Evolutionary conservation across 1,140 invertebrate genomes (phyloP), one percentile per base, ranked within the genome.

Genomic region (Drosophila pachea): DNA sequence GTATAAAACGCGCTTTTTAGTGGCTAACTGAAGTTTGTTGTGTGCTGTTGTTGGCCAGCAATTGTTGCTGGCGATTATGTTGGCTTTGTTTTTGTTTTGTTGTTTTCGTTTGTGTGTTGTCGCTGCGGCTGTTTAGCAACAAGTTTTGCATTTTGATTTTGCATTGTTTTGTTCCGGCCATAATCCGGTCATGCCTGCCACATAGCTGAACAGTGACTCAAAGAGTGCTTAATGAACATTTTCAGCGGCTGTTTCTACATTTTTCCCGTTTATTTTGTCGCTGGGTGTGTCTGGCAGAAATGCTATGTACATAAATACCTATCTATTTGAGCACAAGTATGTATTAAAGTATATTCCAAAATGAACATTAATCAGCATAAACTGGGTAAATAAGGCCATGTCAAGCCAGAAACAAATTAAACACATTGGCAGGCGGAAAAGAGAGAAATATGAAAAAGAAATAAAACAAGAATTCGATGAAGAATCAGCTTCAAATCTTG

Each of bases 311-410:
- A 36, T 12, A 42, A 42, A 42, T n/a, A 42, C 11, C n/a, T 12
- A 16, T 22, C 22, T 22, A 22, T 22, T 22, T 22, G 22, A 22
- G 22, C 22, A 22, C 22, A 3, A 22, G 22, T 22, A 2, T 22
- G 22, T 68, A 78, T 55, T 22, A 64, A 74, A 48, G 68, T 68
- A 83, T 78, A 83, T 78, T 75, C 79, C 74, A 74, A 78, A 35
- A 55, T 63, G 59, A 64, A 58, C 86, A 78, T 84, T 76, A 84
- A 76, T 79, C 81, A 84, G 77, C 82, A 63, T 32, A 60, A 88
- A 81, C 74, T 88, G 78, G 86, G 86, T 88, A 86, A 88, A 88
- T 83, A 88, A 88, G 86, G 86, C 86, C 86, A 88, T 86, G 82
- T 73, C 32, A 88, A 76, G 35, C 29, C 45, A 59, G 45, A 32